phyloP scores from a whole-genome alignment of 2,113 vertebrate species.

The Zosterops hypoxanthus region DNA sequence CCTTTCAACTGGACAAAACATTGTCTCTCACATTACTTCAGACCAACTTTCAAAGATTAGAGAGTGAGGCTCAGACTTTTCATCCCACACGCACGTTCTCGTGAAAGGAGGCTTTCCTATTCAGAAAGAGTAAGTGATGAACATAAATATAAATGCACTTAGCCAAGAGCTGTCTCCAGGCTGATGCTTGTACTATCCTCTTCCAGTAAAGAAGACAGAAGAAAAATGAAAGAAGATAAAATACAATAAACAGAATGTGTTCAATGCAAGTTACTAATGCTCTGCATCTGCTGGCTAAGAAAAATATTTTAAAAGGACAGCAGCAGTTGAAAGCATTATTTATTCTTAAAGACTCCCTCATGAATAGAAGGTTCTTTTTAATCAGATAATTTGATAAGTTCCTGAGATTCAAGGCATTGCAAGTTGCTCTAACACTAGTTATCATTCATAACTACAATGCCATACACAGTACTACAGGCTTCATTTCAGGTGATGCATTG shows the following conservation, averaged over 20 bases:
- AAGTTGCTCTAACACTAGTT: neutral
- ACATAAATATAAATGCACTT: neutral
- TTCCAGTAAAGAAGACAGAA: neutral
- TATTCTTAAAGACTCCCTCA: neutral
- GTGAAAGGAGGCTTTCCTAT: neutral
- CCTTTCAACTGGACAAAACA: neutral
- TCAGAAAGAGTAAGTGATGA: neutral
- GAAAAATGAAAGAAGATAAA: neutral
- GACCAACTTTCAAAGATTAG: neutral
- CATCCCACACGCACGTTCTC: neutral
- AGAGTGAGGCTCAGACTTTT: neutral
- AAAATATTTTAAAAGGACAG: neutral
- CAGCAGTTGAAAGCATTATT: neutral
- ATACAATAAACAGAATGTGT: neutral
- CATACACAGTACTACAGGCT: neutral
- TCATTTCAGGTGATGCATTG: neutral
- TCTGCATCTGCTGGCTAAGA: neutral
- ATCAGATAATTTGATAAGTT: neutral
- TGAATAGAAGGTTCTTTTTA: neutral
- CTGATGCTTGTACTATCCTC: neutral
- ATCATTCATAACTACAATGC: neutral
- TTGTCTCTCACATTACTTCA: neutral
- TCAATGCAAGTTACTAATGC: neutral
- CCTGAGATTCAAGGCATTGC: neutral
- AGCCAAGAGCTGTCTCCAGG: neutral